Conservation (phyloP, 2,888 invertebrate genomes). For the Noctua comes region DNA sequence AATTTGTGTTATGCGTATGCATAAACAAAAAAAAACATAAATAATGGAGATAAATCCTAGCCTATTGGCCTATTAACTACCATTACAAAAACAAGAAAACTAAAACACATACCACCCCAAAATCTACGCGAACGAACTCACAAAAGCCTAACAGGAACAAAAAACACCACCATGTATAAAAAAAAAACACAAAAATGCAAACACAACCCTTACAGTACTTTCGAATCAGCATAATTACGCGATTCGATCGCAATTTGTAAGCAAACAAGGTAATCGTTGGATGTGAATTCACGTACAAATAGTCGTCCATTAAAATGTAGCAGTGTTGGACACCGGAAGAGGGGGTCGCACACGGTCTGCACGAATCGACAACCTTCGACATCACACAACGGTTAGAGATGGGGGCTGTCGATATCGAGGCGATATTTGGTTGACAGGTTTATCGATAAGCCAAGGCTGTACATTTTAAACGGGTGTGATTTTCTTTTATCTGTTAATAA, state of each 20-base stretch:
- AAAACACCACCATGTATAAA: slow-evolving; percentile 12
- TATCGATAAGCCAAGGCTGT: neutral
- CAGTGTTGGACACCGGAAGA: slow-evolving; percentile 86
- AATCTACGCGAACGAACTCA: neutral
- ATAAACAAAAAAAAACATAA: neutral
- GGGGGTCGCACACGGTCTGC: slow-evolving; percentile 80
- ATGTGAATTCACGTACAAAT: slow-evolving; percentile 75
- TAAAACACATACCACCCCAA: neutral
- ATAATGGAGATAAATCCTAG: neutral
- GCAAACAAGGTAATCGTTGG: slow-evolving; percentile 66
- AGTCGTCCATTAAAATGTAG: slow-evolving; percentile 79
- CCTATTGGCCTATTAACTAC: accelerated
- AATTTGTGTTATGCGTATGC: neutral
- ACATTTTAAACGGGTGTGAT: neutral
- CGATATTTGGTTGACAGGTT: slow-evolving; percentile 12
- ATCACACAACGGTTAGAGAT: slow-evolving; percentile 84
- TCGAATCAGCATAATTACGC: slow-evolving; percentile 64
- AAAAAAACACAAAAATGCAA: slow-evolving; percentile 17
- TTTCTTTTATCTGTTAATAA: neutral
- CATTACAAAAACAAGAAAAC: neutral
- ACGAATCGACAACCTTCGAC: slow-evolving; percentile 86
- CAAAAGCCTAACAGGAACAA: neutral
- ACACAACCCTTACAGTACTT: slow-evolving; percentile 42
- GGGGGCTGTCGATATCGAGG: slow-evolving; percentile 68
- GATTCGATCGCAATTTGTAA: slow-evolving; percentile 65